Evolutionary conservation across 1,140 invertebrate species (phyloP).

Genomic region (Vanessa tameamea): DNA sequence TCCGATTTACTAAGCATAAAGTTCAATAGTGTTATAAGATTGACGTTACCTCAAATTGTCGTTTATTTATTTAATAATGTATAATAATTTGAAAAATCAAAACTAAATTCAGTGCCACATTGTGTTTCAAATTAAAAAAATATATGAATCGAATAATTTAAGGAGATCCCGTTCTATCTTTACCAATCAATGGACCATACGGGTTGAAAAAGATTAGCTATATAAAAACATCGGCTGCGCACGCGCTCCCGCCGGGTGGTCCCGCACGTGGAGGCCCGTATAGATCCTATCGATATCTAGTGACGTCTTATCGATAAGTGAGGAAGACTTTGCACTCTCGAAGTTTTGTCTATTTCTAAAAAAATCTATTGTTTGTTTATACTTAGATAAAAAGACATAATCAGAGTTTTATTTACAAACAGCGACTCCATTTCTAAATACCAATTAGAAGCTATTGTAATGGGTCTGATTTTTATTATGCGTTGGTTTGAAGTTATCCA

Average conservation of each 20-base stretch:
- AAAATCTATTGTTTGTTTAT: neutral
- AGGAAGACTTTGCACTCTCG: constrained; percentile 27
- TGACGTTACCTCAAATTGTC: too few relatives aligned
- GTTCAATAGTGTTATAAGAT: too few relatives aligned
- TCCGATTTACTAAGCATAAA: too few relatives aligned
- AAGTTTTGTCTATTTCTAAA: constrained; percentile 28
- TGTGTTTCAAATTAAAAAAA: neutral
- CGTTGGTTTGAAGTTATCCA: too few relatives aligned
- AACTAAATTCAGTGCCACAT: neutral
- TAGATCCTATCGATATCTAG: constrained; percentile 61
- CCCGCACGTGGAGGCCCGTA: constrained; percentile 67
- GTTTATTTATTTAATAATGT: too few relatives aligned
- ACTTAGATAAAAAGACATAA: neutral
- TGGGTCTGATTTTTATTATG: too few relatives aligned
- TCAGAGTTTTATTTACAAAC: neutral
- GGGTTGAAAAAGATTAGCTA: constrained; percentile 41
- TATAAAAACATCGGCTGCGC: constrained; percentile 51
- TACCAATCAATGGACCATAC: constrained; percentile 39
- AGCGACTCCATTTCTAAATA: too few relatives aligned
- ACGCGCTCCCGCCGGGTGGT: constrained; percentile 69
- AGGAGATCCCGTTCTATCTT: constrained; percentile 21
- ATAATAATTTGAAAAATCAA: neutral
- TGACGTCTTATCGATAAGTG: constrained; percentile 54
- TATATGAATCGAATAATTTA: neutral
- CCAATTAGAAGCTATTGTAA: too few relatives aligned